Conservation (phyloP, 2,888 invertebrate genomes). For the Trichopria drosophilae region DNA sequence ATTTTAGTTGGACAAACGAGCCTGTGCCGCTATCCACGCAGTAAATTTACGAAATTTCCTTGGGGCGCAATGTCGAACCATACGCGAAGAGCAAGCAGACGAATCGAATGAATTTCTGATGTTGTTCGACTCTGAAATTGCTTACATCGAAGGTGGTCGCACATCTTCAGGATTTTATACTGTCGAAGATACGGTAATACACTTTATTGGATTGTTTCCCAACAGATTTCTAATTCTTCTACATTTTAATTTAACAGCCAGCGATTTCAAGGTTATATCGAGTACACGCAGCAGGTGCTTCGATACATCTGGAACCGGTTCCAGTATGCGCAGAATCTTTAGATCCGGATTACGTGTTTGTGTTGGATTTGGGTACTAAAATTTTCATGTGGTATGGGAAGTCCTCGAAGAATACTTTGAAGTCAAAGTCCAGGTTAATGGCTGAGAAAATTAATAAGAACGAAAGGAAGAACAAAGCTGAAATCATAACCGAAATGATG, state of each 20-base stretch:
- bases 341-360: conserved; percentile 89
- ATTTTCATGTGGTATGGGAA: conserved; percentile 93
- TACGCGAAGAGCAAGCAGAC: conserved; percentile 95
- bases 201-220: conserved; percentile 2
- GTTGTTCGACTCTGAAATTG: conserved; percentile 86
- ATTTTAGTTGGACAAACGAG: conserved; percentile 83
- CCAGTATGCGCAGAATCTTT: conserved; percentile 71
- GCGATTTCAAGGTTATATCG: conserved; percentile 84
- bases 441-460: conserved; percentile 99
- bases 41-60: conserved; percentile 95
- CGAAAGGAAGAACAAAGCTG: conserved; percentile 93
- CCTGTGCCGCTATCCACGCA: conserved; percentile 97
- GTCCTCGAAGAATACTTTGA: conserved; percentile 82
- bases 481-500: conserved; percentile 81
- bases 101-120: conserved; percentile 95
- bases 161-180: conserved; percentile 97
- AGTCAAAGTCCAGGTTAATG: conserved; percentile 85
- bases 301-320: conserved; percentile 89
- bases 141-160: conserved; percentile 96
- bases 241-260: conserved; percentile 61
- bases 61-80: conserved; percentile 90
- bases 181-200: conserved; percentile 81
- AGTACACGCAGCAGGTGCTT: conserved; percentile 84
- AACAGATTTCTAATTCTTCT: conserved; percentile 1
- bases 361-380: conserved; percentile 82